Base-by-base conservation (phyloP, 2,797 vertebrate genomes). In the Lepidocolaptes lacrymiger region DNA sequence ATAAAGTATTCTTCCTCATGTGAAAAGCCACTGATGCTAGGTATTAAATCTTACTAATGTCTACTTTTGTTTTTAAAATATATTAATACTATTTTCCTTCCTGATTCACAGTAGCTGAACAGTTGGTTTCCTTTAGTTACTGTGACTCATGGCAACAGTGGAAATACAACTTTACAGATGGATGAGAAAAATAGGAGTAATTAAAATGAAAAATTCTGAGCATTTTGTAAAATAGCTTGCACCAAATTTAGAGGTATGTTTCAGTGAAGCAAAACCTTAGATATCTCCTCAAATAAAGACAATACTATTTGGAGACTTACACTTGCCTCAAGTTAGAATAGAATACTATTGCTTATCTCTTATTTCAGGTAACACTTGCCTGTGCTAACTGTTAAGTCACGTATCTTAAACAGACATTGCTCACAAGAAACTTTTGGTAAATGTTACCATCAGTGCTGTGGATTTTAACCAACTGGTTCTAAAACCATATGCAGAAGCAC, bases 111-210 rank as follows among this genome's bases (percentile, higher is more conserved):
- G 74, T n/a, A 89, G 41, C 52, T 75, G 80, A 94, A 86, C 81
- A 92, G 73, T 68, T 91, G 63, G 77, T 77, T 91, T 94, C 84
- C 71, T 93, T 88, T 64, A 81, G 80, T 77, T 90, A 90, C 80
- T 61, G 71, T 96, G 94, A 90, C 46, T 96, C 89, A 93, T 28
- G 49, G 67, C n/a, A 91, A 93, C 63, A 90, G 56, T 64, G 84
- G 89, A 91, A 96, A 96, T 80, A 62, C 88, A 94, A 36, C 77
- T 93, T 87, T 82, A 82, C 80, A 94, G 93, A 96, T 58, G 83
- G 93, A 77, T 90, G 54, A 87, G 71, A 93, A 93, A 96, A 95
- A 93, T 64, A 87, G 80, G 83, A 91, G 89, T 54, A 91, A 94
- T 82, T 94, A 90, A 93, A 95, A 90, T 28, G 26, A 91, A 95